Evolutionary conservation across 2,797 vertebrate species (phyloP), one percentile per base, ranked within the genome.

Genomic region (Echeneis naucrates): DNA sequence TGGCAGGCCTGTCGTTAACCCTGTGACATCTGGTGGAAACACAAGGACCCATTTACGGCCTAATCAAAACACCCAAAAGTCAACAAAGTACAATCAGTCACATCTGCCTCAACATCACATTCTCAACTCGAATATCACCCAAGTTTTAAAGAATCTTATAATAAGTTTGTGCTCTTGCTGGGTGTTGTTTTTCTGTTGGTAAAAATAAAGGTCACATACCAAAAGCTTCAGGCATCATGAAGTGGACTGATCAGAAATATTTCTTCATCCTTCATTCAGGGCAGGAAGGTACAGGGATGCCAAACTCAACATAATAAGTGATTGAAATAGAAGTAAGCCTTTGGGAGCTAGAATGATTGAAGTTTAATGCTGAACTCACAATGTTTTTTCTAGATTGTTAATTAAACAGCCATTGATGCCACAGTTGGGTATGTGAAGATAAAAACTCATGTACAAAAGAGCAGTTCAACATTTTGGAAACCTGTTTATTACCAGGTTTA

Each of bases 11-110:
- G 84, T 75, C 83, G 83, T 92, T 90, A 91, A 92, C 91, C 88
- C 48, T 72, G 12, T 90, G 89, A 88, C 90, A 89, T 88, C 82
- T 93, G 92, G 82, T 58, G 51, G 77, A 87, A 90, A 91, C 89
- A 90, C 74, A 85, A 56, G 44, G 61, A 80, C 73, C 80, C 55
- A 83, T 89, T 91, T 89, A 88, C 26, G 8, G 69, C 56, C 52
- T 58, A 81, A 75, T 90, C 86, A 90, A 89, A 91, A 88, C 87
- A 87, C 58, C 58, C 66, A 37, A 72, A 77, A 85, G 80, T 78
- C 72, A 82, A 70, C 44, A 1, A 67, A 78, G 78, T 66, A 68
- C 59, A 78, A 83, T 78, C 53, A 82, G 42, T 87, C 68, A 77
- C 76, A 72, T 77, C 65, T 82, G 72, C 64, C 53, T 75, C 61